phyloP scores from a whole-genome alignment of 53 echinoderm and acorn worm species.

The Henricia sp. region DNA sequence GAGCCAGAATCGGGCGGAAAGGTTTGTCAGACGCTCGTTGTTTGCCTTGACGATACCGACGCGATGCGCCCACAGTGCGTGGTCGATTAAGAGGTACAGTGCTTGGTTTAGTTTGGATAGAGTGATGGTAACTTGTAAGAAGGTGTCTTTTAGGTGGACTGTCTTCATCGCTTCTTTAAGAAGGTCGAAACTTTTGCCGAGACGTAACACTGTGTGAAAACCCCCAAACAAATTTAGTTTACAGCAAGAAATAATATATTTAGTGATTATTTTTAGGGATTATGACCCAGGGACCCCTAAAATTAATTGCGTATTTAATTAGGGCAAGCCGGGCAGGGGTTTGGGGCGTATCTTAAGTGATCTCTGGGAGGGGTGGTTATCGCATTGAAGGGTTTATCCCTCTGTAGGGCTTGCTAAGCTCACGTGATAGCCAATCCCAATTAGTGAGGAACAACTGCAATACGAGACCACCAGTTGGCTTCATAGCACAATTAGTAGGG shows the following conservation, averaged over 20 bases:
- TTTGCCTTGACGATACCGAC: constrained; percentile 75
- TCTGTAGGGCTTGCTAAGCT: too few relatives aligned
- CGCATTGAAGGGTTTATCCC: too few relatives aligned
- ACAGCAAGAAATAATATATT: neutral
- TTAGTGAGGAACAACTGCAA: too few relatives aligned
- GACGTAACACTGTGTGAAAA: constrained; percentile 80
- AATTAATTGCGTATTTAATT: neutral
- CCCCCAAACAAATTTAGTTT: neutral
- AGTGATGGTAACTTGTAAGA: constrained; percentile 83
- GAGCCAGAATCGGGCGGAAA: constrained; percentile 93
- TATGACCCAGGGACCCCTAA: too few relatives aligned
- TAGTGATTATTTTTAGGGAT: too few relatives aligned
- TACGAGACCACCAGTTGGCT: neutral
- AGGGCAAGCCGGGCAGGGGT: too few relatives aligned
- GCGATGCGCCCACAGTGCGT: constrained; percentile 89
- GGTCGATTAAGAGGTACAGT: constrained; percentile 90
- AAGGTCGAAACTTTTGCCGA: constrained; percentile 88
- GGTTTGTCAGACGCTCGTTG: constrained; percentile 70
- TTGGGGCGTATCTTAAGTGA: too few relatives aligned
- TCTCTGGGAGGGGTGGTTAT: too few relatives aligned
- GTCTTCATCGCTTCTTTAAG: constrained; percentile 76
- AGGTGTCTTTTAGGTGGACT: constrained; percentile 75
- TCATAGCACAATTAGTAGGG: too few relatives aligned
- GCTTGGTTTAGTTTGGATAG: constrained; percentile 95
- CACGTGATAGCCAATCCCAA: too few relatives aligned